Base-by-base conservation (phyloP, 2,888 invertebrate genomes). In the Podotricha telesiphe region DNA sequence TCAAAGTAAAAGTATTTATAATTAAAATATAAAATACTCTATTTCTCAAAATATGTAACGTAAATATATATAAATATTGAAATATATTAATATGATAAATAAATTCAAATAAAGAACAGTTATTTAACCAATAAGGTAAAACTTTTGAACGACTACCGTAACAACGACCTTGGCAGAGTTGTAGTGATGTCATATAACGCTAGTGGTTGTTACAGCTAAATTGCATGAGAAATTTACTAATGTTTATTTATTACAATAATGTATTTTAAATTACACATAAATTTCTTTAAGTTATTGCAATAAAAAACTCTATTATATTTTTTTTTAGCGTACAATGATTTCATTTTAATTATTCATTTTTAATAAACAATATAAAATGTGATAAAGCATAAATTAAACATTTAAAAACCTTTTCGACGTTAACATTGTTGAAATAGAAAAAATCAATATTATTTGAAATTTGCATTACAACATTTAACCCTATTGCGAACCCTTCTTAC, bases 111-210 rank as follows among this genome's bases (percentile, higher is more conserved):
- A 34, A 15, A 55, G 34, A 55, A 55, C 34, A 15, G 42, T 34
- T 37, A 34, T 37, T 20, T 22, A 20, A 28, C 37, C 19, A 22
- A 22, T 40, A 28, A 56, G 34, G 64, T 69, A 59, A 53, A 61
- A 65, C 45, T 34, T n/a, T n/a, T 65, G 70, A 68, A 58, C 66
- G 64, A 37, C 63, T 66, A 66, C 65, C 72, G 68, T 68, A 66
- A 66, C 19, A 48, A 68, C 71, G 73, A 74, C 76, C 76, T 77
- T 75, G 72, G 59, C 42, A 67, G 34, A 34, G 48, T 63, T 64
- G 71, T 67, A 64, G 69, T 77, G 76, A 77, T 77, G 77, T 77
- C 77, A 77, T 75, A 68, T 28, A 28, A 28, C 11, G 15, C 45
- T 56, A 56, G 47, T 50, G 34, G 45, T 47, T 51, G 61, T 22